Conservation (phyloP, 2,888 invertebrate genomes). For the Noctua janthe region DNA sequence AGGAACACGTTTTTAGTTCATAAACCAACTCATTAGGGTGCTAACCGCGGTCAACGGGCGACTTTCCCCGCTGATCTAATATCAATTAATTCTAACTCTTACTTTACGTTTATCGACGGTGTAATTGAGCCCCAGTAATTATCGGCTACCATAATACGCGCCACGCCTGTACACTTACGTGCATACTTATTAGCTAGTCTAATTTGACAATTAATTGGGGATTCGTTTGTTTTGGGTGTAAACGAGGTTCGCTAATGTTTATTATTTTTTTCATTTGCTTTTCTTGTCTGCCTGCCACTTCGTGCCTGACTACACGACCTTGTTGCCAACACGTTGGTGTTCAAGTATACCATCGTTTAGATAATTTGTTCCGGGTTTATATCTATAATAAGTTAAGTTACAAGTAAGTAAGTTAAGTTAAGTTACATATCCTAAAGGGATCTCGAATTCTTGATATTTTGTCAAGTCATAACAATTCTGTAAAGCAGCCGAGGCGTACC, state of each 20-base stretch:
- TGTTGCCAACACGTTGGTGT: neutral
- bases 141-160: conserved; percentile 61
- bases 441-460: neutral
- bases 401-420: neutral
- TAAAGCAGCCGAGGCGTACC: too few relatives aligned
- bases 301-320: neutral
- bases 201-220: conserved; percentile 34
- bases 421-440: neutral
- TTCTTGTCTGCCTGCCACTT: neutral
- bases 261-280: conserved; percentile 2
- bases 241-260: neutral
- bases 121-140: conserved; percentile 69
- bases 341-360: neutral
- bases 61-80: conserved; percentile 70
- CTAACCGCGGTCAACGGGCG: conserved; percentile 60
- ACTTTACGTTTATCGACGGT: conserved; percentile 70
- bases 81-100: conserved; percentile 71
- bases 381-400: neutral
- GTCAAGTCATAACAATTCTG: neutral
- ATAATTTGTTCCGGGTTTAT: neutral
- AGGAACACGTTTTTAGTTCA: conserved; percentile 48
- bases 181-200: conserved; percentile 51
- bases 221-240: conserved; percentile 28
- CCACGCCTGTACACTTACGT: conserved; percentile 59
- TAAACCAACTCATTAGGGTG: conserved; percentile 58